Base-by-base conservation (phyloP, 2,888 invertebrate species). In the Seira sanloemensis region DNA sequence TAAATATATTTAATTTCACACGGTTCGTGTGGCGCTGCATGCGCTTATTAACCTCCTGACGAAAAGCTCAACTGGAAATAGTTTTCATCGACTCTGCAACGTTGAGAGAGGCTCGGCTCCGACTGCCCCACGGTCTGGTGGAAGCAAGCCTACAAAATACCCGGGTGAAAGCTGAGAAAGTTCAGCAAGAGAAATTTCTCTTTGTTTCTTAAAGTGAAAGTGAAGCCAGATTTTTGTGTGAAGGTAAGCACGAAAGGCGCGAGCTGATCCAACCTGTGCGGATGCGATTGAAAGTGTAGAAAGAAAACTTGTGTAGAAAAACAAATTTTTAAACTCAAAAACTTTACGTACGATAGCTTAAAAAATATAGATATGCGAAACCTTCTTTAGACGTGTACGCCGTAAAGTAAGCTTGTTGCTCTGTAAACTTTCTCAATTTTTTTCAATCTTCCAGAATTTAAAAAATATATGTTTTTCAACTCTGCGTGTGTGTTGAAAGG, bases 21-120 rank as follows among this genome's bases (percentile, higher is more conserved):
- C 75, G 26, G 58, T 24, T 50, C 19, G 81, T 81, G 75, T 81
- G 81, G 81, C 81, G 76, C 81, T 80, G 80, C 86, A 88, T 85
- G 88, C 88, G 88, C 88, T 88, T 86, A 87, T 87, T 87, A 88
- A 88, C 87, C 87, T 88, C 88, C 88, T 88, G 88, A 88, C 88
- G 86, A 88, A 88, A 88, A 88, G 88, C 88, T 88, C 88, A 88
- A 88, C 86, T 88, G 88, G 86, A 87, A 87, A 88, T 88, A 88
- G 87, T 79, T 86, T 88, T 86, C 88, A 88, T 87, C 77, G 84
- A 87, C 80, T 86, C 74, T 77, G 85, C 81, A 62, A 76, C 67
- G 72, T 73, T 81, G 77, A 62, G 19, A 24, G 25, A 46, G 26
- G 72, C 73, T 72, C 72, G n/a, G n/a, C 37, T 26, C 54, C 1